Evolutionary conservation across 2,797 vertebrate species (phyloP).

Genomic region (Pampus argenteus): DNA sequence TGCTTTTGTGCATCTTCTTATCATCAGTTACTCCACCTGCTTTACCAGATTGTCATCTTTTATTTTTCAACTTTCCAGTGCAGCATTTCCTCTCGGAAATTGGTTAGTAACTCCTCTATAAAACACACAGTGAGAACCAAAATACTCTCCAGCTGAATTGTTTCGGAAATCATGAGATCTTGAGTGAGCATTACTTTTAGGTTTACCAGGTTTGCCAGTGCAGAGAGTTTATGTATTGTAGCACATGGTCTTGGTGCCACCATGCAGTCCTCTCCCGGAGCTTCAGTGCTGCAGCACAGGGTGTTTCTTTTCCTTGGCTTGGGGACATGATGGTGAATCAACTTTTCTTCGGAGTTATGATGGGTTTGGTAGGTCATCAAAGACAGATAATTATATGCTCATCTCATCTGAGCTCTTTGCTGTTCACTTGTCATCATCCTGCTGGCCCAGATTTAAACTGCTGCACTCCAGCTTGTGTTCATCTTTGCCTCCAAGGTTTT

Average conservation of each 20-base stretch:
- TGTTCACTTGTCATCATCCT: slow-evolving; percentile 46
- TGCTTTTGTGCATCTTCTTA: too few species aligned
- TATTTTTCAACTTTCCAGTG: too few species aligned
- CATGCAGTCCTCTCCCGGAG: background rate
- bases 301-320: slow-evolving; percentile 44
- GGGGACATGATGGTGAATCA: slow-evolving; percentile 36
- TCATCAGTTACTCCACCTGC: too few species aligned
- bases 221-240: background rate
- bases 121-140: background rate
- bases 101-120: too few species aligned
- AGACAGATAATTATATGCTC: slow-evolving; percentile 51
- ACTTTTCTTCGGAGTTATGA: slow-evolving; percentile 38
- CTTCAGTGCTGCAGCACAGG: slow-evolving; percentile 16
- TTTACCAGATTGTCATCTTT: background rate
- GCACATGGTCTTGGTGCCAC: slow-evolving; percentile 27
- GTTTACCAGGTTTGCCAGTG: background rate
- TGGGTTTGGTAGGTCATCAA: slow-evolving; percentile 47
- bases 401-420: slow-evolving; percentile 46
- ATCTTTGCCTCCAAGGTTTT: slow-evolving; percentile 49
- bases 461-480: slow-evolving; percentile 17
- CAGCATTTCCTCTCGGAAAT: too few species aligned
- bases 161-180: slow-evolving; percentile 3
- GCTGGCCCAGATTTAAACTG: slow-evolving; percentile 35
- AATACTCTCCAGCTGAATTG: background rate
- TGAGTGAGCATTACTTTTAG: background rate